Base-by-base conservation (phyloP, 1,140 invertebrate genomes). In the Marisa cornuarietis region DNA sequence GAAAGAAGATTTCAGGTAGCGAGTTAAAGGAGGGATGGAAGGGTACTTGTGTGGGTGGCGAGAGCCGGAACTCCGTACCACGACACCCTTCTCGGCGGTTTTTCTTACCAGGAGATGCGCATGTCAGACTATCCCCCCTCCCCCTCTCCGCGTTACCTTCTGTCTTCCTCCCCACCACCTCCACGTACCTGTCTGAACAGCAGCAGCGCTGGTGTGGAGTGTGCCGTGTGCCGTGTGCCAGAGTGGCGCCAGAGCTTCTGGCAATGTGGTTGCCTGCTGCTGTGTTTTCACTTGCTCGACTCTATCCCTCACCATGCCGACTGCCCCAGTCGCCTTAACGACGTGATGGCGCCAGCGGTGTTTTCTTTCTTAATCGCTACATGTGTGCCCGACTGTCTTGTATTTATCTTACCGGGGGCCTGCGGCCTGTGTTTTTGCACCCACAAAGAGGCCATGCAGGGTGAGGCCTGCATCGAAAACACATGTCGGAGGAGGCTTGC, bases 311-410 rank as follows among this genome's bases (percentile, higher is more conserved):
- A 81, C 42, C 80, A 74, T 52, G 49, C 76, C 76, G 82, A 82
- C 82, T 75, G 76, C 49, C 78, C 76, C 81, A 81, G 72, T 78
- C 82, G 63, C 73, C 72, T 79, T 85, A 85, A 83, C 81, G 81
- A 80, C 83, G 66, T 69, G 24, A 66, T 84, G 85, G 85, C 85
- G 85, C 85, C 85, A 84, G 71, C 71, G 8, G 49, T 86, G 84
- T 86, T 86, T 86, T 86, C 82, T 83, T 85, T 86, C 82, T 81
- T 85, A 86, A 86, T 86, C 82, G 83, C 82, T 85, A 85, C 85
- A 86, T 81, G 83, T 85, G 85, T 84, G 84, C 80, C 76, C 71
- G 71, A 62, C 65, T 81, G 78, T 76, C 72, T 78, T 79, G 74
- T 83, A 79, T 83, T 82, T 83, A 82, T 86, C 77, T 84, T 79